Conservation (phyloP, 64 coral and sea anemone genomes). For the Exaiptasia diaphana region DNA sequence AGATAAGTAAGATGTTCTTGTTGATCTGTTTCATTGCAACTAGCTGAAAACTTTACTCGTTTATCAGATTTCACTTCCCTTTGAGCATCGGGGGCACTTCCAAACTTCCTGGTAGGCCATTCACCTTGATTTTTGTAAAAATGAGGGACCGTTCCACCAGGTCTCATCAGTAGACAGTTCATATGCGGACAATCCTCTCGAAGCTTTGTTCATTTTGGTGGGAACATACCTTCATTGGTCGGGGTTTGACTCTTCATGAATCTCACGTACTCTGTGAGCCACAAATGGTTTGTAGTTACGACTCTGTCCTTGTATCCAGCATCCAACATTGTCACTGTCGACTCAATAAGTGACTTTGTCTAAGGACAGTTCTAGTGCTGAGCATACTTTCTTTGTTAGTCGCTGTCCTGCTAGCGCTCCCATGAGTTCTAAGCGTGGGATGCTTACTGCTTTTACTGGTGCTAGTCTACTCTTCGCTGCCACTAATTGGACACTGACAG, state of each 20-base stretch:
- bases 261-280: slow-evolving; percentile 56
- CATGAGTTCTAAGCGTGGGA: slow-evolving; percentile 21
- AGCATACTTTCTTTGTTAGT: slow-evolving; percentile 23
- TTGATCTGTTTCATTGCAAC: not conserved
- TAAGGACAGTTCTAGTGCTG: slow-evolving; percentile 6
- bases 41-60: not conserved
- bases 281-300: slow-evolving; percentile 26
- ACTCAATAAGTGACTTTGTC: not conserved
- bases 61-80: not conserved
- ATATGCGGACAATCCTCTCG: slow-evolving; percentile 36
- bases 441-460: slow-evolving; percentile 48
- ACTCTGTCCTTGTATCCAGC: slow-evolving; percentile 7
- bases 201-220: slow-evolving; percentile 42
- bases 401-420: slow-evolving; percentile 22
- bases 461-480: slow-evolving; percentile 47
- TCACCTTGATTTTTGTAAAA: slow-evolving; percentile 7
- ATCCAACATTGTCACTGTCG: not conserved
- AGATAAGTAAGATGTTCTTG: not conserved
- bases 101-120: slow-evolving; percentile 47
- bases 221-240: slow-evolving; percentile 60
- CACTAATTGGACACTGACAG: slow-evolving; percentile 15
- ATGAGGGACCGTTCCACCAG: slow-evolving; percentile 41
- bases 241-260: slow-evolving; percentile 54
- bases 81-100: slow-evolving; percentile 12
- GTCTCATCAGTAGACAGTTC: slow-evolving; percentile 8